phyloP scores from a whole-genome alignment of 2,797 vertebrate genomes.

The Tangara arthus region DNA sequence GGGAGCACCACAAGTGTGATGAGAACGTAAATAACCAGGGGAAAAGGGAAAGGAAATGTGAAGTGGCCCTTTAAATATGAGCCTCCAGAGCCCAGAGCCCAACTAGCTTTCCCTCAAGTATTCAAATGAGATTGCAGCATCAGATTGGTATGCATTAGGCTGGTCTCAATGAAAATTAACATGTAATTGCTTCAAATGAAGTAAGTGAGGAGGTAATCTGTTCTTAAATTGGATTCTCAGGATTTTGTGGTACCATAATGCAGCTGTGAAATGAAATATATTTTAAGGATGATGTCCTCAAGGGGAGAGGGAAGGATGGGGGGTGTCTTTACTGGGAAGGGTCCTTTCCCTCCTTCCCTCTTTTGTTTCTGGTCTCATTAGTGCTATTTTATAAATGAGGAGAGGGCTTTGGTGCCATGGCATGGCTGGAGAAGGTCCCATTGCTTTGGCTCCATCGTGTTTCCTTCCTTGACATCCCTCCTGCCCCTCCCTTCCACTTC shows the following conservation, averaged over 20 bases:
- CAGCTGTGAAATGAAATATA: constrained; percentile 84
- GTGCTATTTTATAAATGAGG: not conserved
- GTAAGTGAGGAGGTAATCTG: constrained; percentile 88
- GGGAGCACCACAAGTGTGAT: not conserved
- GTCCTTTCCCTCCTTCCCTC: not conserved
- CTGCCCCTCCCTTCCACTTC: not conserved
- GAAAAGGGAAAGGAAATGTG: constrained; percentile 61
- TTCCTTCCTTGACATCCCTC: not conserved
- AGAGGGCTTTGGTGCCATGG: not conserved
- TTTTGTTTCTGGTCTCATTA: constrained; percentile 4
- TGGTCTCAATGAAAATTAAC: constrained; percentile 87
- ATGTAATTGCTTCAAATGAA: constrained; percentile 89
- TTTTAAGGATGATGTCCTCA: constrained; percentile 82
- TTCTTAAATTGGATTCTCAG: constrained; percentile 87
- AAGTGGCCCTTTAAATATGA: constrained; percentile 79
- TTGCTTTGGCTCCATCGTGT: not conserved
- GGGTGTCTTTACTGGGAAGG: not conserved
- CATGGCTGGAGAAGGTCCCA: not conserved
- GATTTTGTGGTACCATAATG: constrained; percentile 86
- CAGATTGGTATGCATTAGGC: constrained; percentile 87
- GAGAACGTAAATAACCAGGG: constrained; percentile 4
- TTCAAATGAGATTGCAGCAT: constrained; percentile 83
- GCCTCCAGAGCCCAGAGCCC: constrained; percentile 73
- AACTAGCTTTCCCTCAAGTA: constrained; percentile 78
- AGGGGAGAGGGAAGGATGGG: constrained; percentile 66